phyloP scores from a whole-genome alignment of 2,113 vertebrate species.

The Canis aureus region DNA sequence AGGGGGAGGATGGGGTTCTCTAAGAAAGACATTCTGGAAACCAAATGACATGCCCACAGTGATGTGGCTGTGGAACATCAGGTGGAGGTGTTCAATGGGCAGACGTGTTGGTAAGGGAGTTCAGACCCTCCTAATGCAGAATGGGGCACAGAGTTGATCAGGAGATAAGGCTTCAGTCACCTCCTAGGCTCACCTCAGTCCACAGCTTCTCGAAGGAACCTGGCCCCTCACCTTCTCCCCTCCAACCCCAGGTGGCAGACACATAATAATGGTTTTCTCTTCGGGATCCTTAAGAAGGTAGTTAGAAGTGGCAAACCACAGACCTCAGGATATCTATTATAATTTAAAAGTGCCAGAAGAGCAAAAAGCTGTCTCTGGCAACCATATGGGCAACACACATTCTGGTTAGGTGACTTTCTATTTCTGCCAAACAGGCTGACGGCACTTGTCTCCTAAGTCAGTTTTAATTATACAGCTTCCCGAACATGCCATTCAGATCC shows the following conservation, averaged over 20 bases:
- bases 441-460: not conserved
- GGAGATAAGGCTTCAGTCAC: not conserved
- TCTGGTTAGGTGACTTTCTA: constrained; percentile 41
- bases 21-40: not conserved
- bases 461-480: constrained; percentile 62
- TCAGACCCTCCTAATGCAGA: not conserved
- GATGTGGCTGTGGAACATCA: not conserved
- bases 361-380: not conserved
- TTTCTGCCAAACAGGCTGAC: not conserved
- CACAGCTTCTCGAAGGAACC: not conserved
- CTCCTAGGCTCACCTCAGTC: not conserved
- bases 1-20: not conserved
- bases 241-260: not conserved
- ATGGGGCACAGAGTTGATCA: not conserved
- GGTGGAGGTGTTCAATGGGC: rapidly evolving
- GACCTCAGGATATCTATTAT: not conserved
- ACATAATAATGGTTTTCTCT: not conserved
- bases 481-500: not conserved
- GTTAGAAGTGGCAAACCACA: not conserved
- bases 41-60: rapidly evolving
- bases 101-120: not conserved
- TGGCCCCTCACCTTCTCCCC: not conserved
- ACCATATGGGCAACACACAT: not conserved
- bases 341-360: not conserved
- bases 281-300: not conserved